Evolutionary conservation across 2,888 invertebrate species (phyloP).

Genomic region (Orthosia cruda): DNA sequence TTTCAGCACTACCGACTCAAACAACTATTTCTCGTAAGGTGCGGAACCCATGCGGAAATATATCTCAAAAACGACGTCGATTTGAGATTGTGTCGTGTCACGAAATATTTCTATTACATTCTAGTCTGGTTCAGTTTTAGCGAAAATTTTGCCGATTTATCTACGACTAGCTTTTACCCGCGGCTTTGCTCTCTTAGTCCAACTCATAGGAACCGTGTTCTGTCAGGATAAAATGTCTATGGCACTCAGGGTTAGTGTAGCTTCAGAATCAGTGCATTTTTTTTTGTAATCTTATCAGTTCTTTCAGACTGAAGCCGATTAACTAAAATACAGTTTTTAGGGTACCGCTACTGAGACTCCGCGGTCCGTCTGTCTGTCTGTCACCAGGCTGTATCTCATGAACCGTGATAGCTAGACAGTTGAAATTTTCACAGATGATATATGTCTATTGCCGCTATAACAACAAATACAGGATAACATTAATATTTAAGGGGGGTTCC

Average conservation of each 20-base stretch:
- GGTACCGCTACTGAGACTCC: too few species aligned
- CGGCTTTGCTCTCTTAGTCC: not conserved
- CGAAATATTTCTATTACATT: conserved; percentile 24
- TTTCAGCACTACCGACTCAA: not conserved
- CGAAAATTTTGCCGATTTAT: conserved; percentile 16
- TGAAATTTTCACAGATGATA: too few species aligned
- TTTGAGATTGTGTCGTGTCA: conserved; percentile 38
- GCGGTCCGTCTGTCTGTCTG: too few species aligned
- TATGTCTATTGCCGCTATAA: too few species aligned
- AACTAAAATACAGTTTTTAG: too few species aligned
- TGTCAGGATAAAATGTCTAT: not conserved
- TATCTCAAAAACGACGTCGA: conserved; percentile 27
- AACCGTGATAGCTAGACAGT: too few species aligned
- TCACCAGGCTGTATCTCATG: too few species aligned
- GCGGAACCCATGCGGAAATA: conserved; percentile 33
- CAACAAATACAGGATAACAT: too few species aligned
- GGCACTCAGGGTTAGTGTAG: not conserved
- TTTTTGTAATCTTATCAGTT: too few species aligned
- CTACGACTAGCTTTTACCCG: not conserved
- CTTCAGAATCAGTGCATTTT: not conserved
- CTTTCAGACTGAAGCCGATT: too few species aligned
- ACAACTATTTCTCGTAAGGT: conserved; percentile 15
- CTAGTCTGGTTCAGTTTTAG: conserved; percentile 6
- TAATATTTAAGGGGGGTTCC: too few species aligned
- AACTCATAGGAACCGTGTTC: not conserved